Evolutionary conservation across 1,140 invertebrate species (phyloP).

Genomic region (Mercenaria mercenaria): DNA sequence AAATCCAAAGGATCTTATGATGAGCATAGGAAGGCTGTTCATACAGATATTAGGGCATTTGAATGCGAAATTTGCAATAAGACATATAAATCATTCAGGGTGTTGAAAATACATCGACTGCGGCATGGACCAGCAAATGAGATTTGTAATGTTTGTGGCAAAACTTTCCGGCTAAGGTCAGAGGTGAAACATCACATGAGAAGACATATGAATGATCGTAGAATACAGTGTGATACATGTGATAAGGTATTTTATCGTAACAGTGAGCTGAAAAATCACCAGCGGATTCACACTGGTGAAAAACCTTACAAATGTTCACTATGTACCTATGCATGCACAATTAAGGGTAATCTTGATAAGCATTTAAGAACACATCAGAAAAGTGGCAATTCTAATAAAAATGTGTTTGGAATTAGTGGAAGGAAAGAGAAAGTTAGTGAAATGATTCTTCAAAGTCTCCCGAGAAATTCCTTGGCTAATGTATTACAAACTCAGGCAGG

Average conservation of each 20-base stretch:
- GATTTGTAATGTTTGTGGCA: constrained; percentile 58
- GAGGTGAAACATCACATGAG: constrained; percentile 64
- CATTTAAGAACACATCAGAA: constrained; percentile 53
- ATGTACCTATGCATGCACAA: constrained; percentile 58
- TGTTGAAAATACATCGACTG: constrained; percentile 58
- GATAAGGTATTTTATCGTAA: constrained; percentile 66
- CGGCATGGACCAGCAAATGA: constrained; percentile 56
- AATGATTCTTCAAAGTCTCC: background rate
- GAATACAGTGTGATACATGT: constrained; percentile 57
- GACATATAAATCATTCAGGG: constrained; percentile 57
- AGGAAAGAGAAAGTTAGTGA: background rate
- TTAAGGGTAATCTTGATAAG: constrained; percentile 63
- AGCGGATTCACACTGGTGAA: constrained; percentile 58
- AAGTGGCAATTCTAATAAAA: background rate
- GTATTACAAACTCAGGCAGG: background rate
- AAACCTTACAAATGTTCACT: constrained; percentile 52
- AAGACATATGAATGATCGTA: constrained; percentile 53
- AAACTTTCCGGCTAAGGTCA: constrained; percentile 45
- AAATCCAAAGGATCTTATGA: constrained; percentile 61
- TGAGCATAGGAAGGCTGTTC: constrained; percentile 58
- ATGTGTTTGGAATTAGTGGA: too few species aligned
- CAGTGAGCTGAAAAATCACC: constrained; percentile 62
- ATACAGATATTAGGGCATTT: constrained; percentile 49
- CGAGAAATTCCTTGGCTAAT: background rate
- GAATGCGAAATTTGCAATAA: constrained; percentile 57